Base-by-base conservation (phyloP, 1,140 invertebrate genomes). In the Drosophila leontia region DNA sequence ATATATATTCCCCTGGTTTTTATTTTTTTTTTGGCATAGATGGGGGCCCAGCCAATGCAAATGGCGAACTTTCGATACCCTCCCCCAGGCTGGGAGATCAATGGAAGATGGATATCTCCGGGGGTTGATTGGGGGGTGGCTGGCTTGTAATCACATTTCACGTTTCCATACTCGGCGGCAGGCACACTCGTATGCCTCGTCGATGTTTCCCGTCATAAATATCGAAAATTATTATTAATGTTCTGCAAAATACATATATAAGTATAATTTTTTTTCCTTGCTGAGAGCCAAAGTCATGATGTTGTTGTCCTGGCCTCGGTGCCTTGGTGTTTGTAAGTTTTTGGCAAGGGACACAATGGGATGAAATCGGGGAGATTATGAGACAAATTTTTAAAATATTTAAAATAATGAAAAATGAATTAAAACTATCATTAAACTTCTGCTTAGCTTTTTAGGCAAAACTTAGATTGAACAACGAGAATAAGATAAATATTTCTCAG, bases 221-320 rank as follows among this genome's bases (percentile, higher is more conserved):
- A 88, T 88, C 81, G 85, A 90, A 90, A 88, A 88, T 88, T 90
- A 84, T 90, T 88, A 88, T 88, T 90, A 88, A 87, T 87, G 84
- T 74, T 67, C 83, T 37, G 53, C 53, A 37, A 65, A 64, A 45
- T 72, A 42, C 35, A 70, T 63, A 70, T 57, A 59, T 32, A 50
- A 35, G 13, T 35, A 41, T 44, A 58, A 48, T 19, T 57, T 88
- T 32, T 19, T 39, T 56, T 19, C 53, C 26, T 61, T 60, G 19
- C 35, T 41, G 34, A 32, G 34, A 35, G 59, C 37, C 23, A 0
- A 68, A 35, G 26, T 51, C 41, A 62, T 72, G 57, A 72, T 48
- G 41, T 62, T 58, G 60, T 78, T 78, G 64, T 68, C 63, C 19
- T 62, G 32, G 17, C 7, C 15, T 12, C 13, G 42, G 23, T 2